Conservation (phyloP, 2,113 vertebrate species). For the Mirza zaza region DNA sequence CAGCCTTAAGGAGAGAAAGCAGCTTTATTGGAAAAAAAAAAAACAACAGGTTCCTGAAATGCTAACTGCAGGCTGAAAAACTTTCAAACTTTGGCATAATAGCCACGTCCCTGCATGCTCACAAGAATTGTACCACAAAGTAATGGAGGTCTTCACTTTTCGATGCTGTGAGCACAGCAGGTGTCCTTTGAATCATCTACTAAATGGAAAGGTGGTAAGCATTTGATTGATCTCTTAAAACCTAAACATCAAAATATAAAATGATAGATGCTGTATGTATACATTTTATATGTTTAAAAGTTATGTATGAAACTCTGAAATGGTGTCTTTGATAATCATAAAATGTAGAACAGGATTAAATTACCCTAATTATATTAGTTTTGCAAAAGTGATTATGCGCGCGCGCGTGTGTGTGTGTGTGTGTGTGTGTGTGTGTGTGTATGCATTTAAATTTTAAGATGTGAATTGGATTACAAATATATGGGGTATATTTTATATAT, state of each 20-base stretch:
- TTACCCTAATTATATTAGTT: neutral
- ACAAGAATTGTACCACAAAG: neutral
- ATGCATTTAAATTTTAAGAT: neutral
- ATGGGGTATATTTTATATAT: neutral
- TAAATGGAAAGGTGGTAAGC: neutral
- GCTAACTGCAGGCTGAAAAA: neutral
- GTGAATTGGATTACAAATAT: neutral
- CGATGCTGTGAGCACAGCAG: neutral
- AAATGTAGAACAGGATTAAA: neutral
- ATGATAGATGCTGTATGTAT: neutral
- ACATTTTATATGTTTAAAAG: neutral
- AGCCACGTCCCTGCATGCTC: neutral
- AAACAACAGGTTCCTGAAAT: neutral
- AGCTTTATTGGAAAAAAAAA: neutral
- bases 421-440: neutral
- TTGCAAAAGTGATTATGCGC: neutral
- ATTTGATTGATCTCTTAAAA: constrained; percentile 19
- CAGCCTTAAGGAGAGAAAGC: neutral
- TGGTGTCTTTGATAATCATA: neutral
- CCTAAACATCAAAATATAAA: constrained; percentile 14
- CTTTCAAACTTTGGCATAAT: neutral
- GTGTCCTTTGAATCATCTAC: neutral
- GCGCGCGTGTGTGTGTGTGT: no score
- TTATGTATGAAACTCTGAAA: neutral
- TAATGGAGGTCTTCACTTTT: neutral